These are phyloP conservation scores for Chrysopilus asiliformis DNA, from an alignment of 2,888 invertebrate species.

Conservation along the genomic window DNA sequence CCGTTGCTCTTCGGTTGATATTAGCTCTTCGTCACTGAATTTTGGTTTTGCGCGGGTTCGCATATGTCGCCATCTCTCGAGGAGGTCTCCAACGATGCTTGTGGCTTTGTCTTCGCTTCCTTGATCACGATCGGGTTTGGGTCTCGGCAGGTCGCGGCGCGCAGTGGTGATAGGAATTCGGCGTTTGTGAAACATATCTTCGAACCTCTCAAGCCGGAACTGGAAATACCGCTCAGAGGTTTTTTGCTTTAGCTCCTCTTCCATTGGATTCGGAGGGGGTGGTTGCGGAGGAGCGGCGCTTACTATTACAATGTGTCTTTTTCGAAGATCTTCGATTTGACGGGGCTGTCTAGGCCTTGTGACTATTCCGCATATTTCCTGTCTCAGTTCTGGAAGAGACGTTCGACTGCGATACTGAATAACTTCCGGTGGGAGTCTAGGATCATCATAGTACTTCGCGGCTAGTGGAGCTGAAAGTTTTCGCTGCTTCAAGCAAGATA, in stretches of 20 bases:
- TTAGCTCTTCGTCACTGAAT: background rate
- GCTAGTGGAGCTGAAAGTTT: background rate
- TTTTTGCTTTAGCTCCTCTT: too few relatives aligned
- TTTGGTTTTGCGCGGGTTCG: conserved; percentile 8
- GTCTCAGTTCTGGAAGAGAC: too few relatives aligned
- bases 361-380: too few relatives aligned
- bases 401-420: too few relatives aligned
- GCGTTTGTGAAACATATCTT: too few relatives aligned
- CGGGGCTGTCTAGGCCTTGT: too few relatives aligned
- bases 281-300: conserved; percentile 1
- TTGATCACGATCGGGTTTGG: too few relatives aligned
- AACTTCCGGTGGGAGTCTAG: too few relatives aligned
- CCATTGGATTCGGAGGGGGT: too few relatives aligned
- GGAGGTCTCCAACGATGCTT: conserved; percentile 8
- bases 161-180: background rate
- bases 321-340: conserved; percentile 3
- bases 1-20: conserved; percentile 1
- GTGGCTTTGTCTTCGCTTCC: conserved; percentile 6
- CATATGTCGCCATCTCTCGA: conserved; percentile 11
- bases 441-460: too few relatives aligned
- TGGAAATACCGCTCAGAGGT: too few relatives aligned
- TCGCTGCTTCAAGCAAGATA: background rate
- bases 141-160: background rate
- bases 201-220: too few relatives aligned
- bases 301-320: conserved; percentile 6